Conservation (phyloP, 2,797 vertebrate species). For the Tokudaia tokunoshimensis region DNA sequence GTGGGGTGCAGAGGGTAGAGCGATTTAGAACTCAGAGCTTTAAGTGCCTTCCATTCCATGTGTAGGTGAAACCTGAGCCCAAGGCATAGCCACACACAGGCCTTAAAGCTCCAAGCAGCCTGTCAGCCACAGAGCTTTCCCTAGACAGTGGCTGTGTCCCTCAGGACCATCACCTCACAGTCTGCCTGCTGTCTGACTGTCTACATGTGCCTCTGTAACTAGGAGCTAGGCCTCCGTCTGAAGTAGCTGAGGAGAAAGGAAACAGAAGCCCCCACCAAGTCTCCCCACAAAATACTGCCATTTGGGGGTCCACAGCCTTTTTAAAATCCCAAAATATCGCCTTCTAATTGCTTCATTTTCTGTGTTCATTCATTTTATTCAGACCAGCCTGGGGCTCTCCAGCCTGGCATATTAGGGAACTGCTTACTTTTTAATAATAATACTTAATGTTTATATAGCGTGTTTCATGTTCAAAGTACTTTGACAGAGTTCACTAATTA, state of each 20-base stretch:
- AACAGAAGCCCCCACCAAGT: background rate
- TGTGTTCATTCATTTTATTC: slow-evolving; percentile 70
- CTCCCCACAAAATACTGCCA: background rate
- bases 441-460: slow-evolving; percentile 72
- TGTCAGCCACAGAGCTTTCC: background rate
- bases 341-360: slow-evolving; percentile 81
- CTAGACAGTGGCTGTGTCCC: rapidly evolving
- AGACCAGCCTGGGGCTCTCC: slow-evolving; percentile 72
- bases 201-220: too few species aligned
- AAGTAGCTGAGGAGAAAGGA: background rate
- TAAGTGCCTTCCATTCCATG: background rate
- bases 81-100: rapidly evolving
- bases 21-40: rapidly evolving
- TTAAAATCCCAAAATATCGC: slow-evolving; percentile 70
- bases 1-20: background rate
- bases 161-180: too few species aligned
- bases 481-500: slow-evolving; percentile 77
- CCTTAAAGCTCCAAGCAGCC: background rate
- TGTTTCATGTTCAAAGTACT: slow-evolving; percentile 83
- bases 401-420: slow-evolving; percentile 72
- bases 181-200: background rate
- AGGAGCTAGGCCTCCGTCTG: background rate
- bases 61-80: background rate
- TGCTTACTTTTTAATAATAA: slow-evolving; percentile 82
- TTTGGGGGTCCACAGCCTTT: slow-evolving; percentile 27